Evolutionary conservation across 2,113 vertebrate genomes (phyloP), one percentile per base, ranked within the genome.

Genomic region (Reinhardtius hippoglossoides): DNA sequence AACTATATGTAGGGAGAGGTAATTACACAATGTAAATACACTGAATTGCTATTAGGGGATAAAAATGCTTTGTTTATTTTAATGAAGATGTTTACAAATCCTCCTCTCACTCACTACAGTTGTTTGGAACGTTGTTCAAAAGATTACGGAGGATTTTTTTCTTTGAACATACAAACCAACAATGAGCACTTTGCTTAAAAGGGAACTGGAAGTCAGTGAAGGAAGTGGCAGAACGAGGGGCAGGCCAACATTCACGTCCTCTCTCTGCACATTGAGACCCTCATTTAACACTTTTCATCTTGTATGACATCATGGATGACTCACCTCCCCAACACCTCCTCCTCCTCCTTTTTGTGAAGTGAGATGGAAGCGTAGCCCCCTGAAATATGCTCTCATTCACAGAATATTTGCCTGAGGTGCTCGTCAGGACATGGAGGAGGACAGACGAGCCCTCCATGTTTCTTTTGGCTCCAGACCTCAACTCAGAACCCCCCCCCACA

Each of bases 341-440:
- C 69, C 56, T 35, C 69, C 21, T 37, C 57, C 56, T 48, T 35
- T 80, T 78, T 26, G 2, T 69, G 70, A 57, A 65, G 58, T 72
- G 55, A 88, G 78, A 71, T 72, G 65, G 75, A 83, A 80, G 84
- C 63, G 62, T 63, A 76, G 57, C 74, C 81, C 75, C 84, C 74
- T 56, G 26, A 74, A 89, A 88, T 77, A 82, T 90, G 83, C 75
- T 84, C 82, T 92, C 86, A 91, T 91, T 91, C 81, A 88, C 78
- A 67, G 76, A 91, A 81, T 90, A 89, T 92, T 90, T 88, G 90
- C 88, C 85, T 87, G 79, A 85, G 89, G 87, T 84, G 81, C 83
- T 93, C 90, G 90, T 92, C 87, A 88, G 86, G 91, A 92, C 84
- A 78, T 71, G 86, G 87, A 89, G 78, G 62, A 89, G 86, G 90